Base-by-base conservation (phyloP, 2,888 invertebrate genomes). In the Cheilosia vernalis region DNA sequence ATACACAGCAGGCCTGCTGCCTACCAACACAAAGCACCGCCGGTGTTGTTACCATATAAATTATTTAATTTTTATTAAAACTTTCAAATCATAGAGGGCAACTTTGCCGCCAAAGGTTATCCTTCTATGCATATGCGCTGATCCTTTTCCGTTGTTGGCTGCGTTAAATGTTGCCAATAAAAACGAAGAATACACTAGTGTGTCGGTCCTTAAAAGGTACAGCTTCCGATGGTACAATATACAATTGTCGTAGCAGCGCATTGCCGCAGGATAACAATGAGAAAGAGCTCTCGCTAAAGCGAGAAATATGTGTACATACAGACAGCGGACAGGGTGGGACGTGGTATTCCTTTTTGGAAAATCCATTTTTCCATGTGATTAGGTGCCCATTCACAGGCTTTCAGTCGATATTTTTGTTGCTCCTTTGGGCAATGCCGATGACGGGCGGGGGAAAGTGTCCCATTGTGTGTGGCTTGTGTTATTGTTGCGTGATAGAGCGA, bases 291-390 rank as follows among this genome's bases (percentile, higher is more conserved):
- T n/a, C n/a, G n/a, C n/a, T n/a, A n/a, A n/a, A n/a, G n/a, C n/a
- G n/a, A n/a, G n/a, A n/a, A n/a, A n/a, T n/a, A n/a, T n/a, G n/a
- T n/a, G n/a, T n/a, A n/a, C n/a, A n/a, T n/a, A n/a, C n/a, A n/a
- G n/a, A n/a, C n/a, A n/a, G 3, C 33, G 1, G n/a, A 33, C 0
- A 17, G n/a, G 30, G 61, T 21, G 49, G 5, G 19, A 17, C n/a
- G 21, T 10, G 19, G 21, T 53, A 60, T 58, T 49, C 42, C 27
- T 63, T 80, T 63, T 73, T 55, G 21, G 76, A 44, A 69, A 79
- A 79, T 69, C 74, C 79, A 64, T 84, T 84, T 84, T 84, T 84
- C 84, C 84, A 79, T 70, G 74, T 84, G 84, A 84, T 84, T 84
- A 84, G 73, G 73, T 79, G 64, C 74, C 74, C 84, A 84, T 79